Percentiles rank a stretch among this genome's conserved stretches.
phyloP scores from a whole-genome alignment of 2,888 invertebrate genomes.

The Steinernema scapterisci region DNA sequence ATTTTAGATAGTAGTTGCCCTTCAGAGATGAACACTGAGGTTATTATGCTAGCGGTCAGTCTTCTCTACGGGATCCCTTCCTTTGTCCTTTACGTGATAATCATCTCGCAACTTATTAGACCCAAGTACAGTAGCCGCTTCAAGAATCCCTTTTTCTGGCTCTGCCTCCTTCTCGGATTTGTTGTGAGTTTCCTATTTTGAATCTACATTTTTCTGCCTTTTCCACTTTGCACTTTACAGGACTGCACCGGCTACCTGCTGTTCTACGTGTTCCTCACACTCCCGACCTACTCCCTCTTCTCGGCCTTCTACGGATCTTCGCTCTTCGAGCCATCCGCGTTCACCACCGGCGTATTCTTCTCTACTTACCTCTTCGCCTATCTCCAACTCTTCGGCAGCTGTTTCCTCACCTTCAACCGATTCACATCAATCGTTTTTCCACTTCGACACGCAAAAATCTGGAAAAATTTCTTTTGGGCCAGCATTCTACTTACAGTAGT shows the following conservation, averaged over 20 bases:
- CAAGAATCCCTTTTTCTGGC: not conserved
- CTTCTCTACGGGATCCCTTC: conserved; percentile 27
- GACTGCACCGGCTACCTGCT: conserved; percentile 9
- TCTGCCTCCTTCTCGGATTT: not conserved
- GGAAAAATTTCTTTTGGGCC: not conserved
- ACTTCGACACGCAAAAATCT: not conserved
- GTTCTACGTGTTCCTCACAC: conserved; percentile 1
- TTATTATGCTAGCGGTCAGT: not conserved
- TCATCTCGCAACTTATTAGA: not conserved
- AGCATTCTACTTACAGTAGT: conserved; percentile 1
- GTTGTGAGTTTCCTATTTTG: not conserved
- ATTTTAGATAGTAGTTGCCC: no score
- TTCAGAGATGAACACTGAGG: conserved; percentile 1
- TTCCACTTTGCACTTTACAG: not conserved
- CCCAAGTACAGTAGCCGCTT: not conserved
- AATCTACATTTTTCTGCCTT: not conserved
- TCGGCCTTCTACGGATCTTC: conserved; percentile 14
- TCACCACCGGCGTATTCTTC: conserved; percentile 16
- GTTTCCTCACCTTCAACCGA: conserved; percentile 22
- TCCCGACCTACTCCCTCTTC: conserved; percentile 13
- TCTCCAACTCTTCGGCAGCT: conserved; percentile 23
- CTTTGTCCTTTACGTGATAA: not conserved
- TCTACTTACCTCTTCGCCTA: not conserved
- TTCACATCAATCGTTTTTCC: conserved; percentile 25
- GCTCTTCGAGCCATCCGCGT: not conserved